Conservation (phyloP, 1,140 invertebrate species). For the Drosophila tropicalis region DNA sequence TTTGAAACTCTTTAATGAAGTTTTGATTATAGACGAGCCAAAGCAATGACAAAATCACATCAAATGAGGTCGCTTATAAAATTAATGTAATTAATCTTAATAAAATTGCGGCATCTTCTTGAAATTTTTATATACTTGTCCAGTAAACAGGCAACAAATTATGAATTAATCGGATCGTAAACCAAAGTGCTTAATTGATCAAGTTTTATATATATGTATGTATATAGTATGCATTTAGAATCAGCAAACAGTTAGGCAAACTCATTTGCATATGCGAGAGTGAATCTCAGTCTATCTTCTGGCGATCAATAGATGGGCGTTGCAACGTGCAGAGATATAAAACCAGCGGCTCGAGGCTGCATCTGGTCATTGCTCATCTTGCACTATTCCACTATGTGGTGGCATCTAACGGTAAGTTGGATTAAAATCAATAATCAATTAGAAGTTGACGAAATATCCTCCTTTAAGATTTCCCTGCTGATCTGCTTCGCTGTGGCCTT, state of each 20-base stretch:
- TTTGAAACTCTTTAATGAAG: too few relatives aligned
- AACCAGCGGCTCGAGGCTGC: constrained; percentile 32
- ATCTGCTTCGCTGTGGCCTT: constrained; percentile 38
- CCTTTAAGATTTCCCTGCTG: constrained; percentile 46
- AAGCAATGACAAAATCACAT: not conserved
- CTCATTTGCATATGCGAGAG: constrained; percentile 4
- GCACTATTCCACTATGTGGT: constrained; percentile 60
- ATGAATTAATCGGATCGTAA: constrained; percentile 67
- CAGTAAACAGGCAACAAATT: constrained; percentile 49
- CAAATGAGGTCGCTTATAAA: constrained; percentile 11
- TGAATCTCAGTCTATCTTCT: constrained; percentile 1
- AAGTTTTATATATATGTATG: constrained; percentile 49
- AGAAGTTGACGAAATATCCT: not conserved
- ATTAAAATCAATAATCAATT: not conserved
- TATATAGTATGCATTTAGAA: constrained; percentile 39
- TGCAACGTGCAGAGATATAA: constrained; percentile 56
- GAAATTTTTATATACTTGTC: constrained; percentile 10
- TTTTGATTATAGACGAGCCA: not conserved
- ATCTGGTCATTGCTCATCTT: constrained; percentile 56
- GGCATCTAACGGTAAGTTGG: constrained; percentile 63
- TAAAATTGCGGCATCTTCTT: constrained; percentile 29
- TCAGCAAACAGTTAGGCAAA: constrained; percentile 16
- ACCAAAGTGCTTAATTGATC: constrained; percentile 64
- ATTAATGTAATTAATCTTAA: constrained; percentile 50
- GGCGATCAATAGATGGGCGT: constrained; percentile 44